Evolutionary conservation across 2,797 vertebrate genomes (phyloP).

Genomic region (Pteronotus mesoamericanus): DNA sequence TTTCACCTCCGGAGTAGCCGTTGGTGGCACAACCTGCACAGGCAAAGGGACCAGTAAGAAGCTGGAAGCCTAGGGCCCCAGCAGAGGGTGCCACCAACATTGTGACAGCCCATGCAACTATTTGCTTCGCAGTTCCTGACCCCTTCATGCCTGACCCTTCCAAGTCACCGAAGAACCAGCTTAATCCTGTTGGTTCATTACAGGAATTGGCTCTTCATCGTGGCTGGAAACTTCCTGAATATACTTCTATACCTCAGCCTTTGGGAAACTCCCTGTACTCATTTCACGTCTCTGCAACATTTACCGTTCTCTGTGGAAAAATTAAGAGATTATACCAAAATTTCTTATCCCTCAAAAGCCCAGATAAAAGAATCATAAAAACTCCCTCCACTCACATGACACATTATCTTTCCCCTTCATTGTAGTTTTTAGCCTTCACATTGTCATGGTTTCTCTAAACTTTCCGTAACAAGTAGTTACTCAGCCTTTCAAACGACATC

Average conservation of each 20-base stretch:
- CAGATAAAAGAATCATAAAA: not conserved
- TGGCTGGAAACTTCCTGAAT: slow-evolving; percentile 90
- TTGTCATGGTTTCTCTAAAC: not conserved
- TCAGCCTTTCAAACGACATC: not conserved
- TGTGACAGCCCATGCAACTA: not conserved
- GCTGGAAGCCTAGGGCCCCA: not conserved
- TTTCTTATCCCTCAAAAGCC: not conserved
- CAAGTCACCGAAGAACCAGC: slow-evolving; percentile 76
- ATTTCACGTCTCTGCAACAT: not conserved
- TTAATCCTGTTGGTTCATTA: slow-evolving; percentile 78
- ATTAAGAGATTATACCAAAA: not conserved
- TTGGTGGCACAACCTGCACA: slow-evolving; percentile 83
- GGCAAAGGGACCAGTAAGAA: slow-evolving; percentile 69
- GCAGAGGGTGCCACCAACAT: not conserved
- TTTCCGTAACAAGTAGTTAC: not conserved
- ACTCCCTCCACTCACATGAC: no score
- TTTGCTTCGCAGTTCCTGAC: slow-evolving; percentile 73
- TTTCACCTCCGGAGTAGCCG: slow-evolving; percentile 85
- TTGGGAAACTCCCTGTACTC: not conserved
- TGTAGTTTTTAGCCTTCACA: not conserved
- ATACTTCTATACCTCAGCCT: slow-evolving; percentile 73
- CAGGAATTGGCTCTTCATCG: slow-evolving; percentile 85
- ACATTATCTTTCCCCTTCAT: not conserved
- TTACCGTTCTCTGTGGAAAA: not conserved
- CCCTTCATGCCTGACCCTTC: slow-evolving; percentile 72